These are phyloP conservation scores for Ylistrum balloti DNA, from an alignment of 1,140 invertebrate genomes.

Conservation along the genomic window DNA sequence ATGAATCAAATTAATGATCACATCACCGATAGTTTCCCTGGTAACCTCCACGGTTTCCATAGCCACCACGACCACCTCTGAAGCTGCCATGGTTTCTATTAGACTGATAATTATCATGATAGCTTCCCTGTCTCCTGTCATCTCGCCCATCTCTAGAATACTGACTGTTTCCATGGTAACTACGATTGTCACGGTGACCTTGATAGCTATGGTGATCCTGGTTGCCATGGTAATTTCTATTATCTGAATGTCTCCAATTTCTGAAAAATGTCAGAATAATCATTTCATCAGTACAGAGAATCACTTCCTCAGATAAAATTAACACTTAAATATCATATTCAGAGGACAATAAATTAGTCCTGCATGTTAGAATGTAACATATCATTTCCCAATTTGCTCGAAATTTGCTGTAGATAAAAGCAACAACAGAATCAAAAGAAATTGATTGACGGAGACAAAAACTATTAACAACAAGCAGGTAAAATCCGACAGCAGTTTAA, in stretches of 20 bases:
- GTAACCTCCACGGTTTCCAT: slow-evolving; percentile 54
- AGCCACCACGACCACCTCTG: slow-evolving; percentile 44
- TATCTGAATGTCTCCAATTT: slow-evolving; percentile 22
- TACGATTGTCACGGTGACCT: slow-evolving; percentile 43
- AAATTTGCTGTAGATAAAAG: too few species aligned
- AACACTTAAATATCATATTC: too few species aligned
- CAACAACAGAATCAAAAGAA: too few species aligned
- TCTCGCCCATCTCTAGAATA: slow-evolving; percentile 46
- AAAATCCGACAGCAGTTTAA: too few species aligned
- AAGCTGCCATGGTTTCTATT: slow-evolving; percentile 46
- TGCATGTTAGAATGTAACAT: too few species aligned
- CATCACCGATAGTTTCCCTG: slow-evolving; percentile 53
- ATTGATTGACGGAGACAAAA: too few species aligned
- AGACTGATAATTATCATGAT: slow-evolving; percentile 47
- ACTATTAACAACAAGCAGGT: too few species aligned
- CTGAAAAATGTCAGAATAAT: neutral
- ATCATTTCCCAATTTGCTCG: too few species aligned
- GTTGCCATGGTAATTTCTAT: slow-evolving; percentile 43
- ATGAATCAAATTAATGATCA: neutral
- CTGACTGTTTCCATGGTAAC: slow-evolving; percentile 56
- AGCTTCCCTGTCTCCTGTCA: slow-evolving; percentile 51
- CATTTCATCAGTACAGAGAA: too few species aligned
- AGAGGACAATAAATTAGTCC: too few species aligned
- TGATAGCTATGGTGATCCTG: slow-evolving; percentile 22
- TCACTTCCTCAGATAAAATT: too few species aligned